These are phyloP conservation scores for Galagoides demidoff DNA, from an alignment of 2,797 vertebrate species.

Conservation along the genomic window DNA sequence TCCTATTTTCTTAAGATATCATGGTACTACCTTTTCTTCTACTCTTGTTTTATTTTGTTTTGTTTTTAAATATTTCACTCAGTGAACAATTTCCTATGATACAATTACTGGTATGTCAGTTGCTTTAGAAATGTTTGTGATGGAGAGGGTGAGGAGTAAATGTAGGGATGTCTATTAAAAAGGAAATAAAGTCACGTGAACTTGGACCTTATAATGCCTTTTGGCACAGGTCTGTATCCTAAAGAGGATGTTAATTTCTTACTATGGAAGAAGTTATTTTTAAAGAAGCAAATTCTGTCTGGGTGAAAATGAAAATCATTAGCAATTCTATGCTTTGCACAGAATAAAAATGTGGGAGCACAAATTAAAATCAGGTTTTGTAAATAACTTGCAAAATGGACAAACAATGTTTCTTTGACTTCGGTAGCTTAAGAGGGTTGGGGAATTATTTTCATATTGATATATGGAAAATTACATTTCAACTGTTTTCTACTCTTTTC, in stretches of 20 bases:
- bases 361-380: conserved; percentile 20
- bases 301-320: conserved; percentile 24
- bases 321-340: neutral
- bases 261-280: conserved; percentile 14
- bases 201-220: neutral
- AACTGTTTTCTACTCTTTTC: conserved; percentile 36
- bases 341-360: neutral
- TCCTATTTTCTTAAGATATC: neutral
- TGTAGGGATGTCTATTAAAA: neutral
- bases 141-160: neutral
- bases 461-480: conserved; percentile 60
- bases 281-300: neutral
- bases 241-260: neutral
- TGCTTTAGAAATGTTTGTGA: neutral
- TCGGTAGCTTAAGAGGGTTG: neutral
- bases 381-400: conserved; percentile 50
- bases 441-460: conserved; percentile 64
- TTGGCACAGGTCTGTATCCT: neutral
- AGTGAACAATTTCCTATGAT: neutral
- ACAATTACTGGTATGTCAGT: neutral
- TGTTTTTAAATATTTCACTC: neutral
- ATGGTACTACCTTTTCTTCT: neutral
- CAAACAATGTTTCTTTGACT: conserved; percentile 58
- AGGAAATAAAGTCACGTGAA: neutral
- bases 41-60: too few species aligned